phyloP scores from a whole-genome alignment of 2,888 invertebrate species.

The Drosophila gaucha region DNA sequence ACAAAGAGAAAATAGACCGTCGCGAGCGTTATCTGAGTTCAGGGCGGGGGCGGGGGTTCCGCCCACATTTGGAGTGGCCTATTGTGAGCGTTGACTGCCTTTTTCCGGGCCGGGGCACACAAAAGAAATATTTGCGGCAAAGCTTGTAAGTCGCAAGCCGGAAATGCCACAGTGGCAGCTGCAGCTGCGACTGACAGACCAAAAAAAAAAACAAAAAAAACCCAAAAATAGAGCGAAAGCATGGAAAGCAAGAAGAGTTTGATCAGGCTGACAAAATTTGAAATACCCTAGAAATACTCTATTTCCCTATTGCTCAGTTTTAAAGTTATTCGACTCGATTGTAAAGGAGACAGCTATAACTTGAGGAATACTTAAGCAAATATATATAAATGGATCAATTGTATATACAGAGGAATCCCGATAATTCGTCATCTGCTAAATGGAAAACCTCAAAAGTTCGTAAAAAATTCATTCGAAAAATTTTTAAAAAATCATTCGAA shows the following conservation, averaged over 20 bases:
- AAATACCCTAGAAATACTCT: conserved; percentile 7
- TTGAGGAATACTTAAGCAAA: too few relatives aligned
- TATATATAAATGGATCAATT: too few relatives aligned
- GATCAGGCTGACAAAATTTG: neutral
- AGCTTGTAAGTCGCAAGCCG: conserved; percentile 42
- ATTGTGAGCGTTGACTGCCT: conserved; percentile 34
- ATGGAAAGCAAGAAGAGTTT: neutral
- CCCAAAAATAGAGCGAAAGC: neutral
- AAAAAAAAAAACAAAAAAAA: conserved; percentile 4
- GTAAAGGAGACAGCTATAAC: too few relatives aligned
- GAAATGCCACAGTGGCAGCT: conserved; percentile 29
- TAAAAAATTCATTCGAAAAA: too few relatives aligned
- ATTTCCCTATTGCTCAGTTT: too few relatives aligned
- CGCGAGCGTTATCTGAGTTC: neutral
- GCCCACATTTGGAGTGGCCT: conserved; percentile 22
- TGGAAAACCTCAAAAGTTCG: too few relatives aligned
- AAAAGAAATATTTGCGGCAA: conserved; percentile 53
- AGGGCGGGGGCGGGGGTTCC: neutral
- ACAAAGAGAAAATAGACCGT: neutral
- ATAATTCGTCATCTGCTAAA: too few relatives aligned
- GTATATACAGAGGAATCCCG: too few relatives aligned
- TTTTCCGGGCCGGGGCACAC: conserved; percentile 24
- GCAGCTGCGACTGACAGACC: conserved; percentile 40
- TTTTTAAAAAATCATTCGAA: too few relatives aligned
- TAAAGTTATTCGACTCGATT: too few relatives aligned